Evolutionary conservation across 2,113 vertebrate species (phyloP), one percentile per base, ranked within the genome.

Genomic region (Regulus satrapa): DNA sequence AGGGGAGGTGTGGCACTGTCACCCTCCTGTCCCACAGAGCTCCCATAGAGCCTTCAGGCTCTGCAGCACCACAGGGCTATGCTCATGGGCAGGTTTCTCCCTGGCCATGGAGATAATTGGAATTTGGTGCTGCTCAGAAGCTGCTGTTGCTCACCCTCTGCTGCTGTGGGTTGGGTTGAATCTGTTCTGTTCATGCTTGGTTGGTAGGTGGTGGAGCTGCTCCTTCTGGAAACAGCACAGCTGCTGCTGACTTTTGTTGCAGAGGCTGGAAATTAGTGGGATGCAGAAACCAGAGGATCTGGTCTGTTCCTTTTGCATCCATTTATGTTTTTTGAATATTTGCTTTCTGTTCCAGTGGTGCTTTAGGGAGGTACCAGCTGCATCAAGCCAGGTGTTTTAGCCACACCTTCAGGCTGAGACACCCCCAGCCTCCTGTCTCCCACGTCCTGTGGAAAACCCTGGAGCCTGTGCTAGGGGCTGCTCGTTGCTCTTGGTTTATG

Each of bases 51-150:
- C 8, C 58, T 21, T 45, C 46, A 41, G 41, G 52, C 83, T 45
- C 24, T 71, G 2, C 49, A 51, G 45, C 19, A n/a, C 67, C 81
- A 40, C 34, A 9, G 81, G 76, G 54, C 6, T 2, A 7, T 59
- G 88, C 68, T 77, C 0, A 1, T 15, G n/a, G 16, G 46, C 59
- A 34, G 55, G 12, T 64, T 81, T 61, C 12, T 86, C 41, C 55
- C 45, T 28, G 18, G 10, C 52, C 20, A n/a, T n/a, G n/a, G n/a
- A n/a, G n/a, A n/a, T n/a, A n/a, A n/a, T 59, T 4, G 0, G 0
- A 17, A 5, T 77, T 0, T 34, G 32, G 11, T 5, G 5, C 32
- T 41, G 48, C 15, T 86, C 32, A 17, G 49, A 23, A 46, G 59
- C 5, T 69, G 68, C 34, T 72, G 28, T n/a, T 40, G 61, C 66